Evolutionary conservation across 1,140 invertebrate species (phyloP), one percentile per base, ranked within the genome.

Genomic region (Holotrichia oblita): DNA sequence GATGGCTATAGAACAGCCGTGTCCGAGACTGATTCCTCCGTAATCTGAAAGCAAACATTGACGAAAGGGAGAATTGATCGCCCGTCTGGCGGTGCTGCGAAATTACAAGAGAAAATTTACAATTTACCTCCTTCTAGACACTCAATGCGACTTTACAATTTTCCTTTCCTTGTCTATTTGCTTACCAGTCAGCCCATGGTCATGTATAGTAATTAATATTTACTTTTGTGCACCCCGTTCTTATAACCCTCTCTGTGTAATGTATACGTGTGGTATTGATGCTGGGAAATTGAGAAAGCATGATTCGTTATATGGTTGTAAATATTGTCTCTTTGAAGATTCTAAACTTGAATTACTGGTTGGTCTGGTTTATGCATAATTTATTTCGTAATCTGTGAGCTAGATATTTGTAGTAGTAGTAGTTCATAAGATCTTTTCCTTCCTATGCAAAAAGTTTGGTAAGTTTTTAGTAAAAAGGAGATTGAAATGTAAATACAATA

Each of bases 1-100:
- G 14, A 17, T 17, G 14, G 48, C 48, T 55, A 55, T 55, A 17
- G 0, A 55, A 55, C 48, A 48, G 17, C 14, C 61, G 10, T 12
- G 61, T 69, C 61, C 61, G 61, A 69, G 22, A 69, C 61, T 69
- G 61, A 69, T 69, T 69, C 61, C 27, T 69, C 22, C 61, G 61
- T 69, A 69, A 69, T 69, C 61, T 69, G 22, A 69, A 27, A 22
- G 61, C 22, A 69, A 69, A 69, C 61, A 69, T 69, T 69, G 61
- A 55, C 61, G 61, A 69, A 69, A 69, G 61, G 61, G 61, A 27
- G 61, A 69, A 69, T 27, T 69, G 61, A 69, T 69, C 61, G 22
- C 12, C 8, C 14, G 61, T 69, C 61, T 69, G 61, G 61, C 61
- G 9, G 17, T 27, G 22, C 22, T 69, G 61, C 61, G 61, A 69